Evolutionary conservation across 1,140 invertebrate genomes (phyloP).

Genomic region (Aphelinus certus): DNA sequence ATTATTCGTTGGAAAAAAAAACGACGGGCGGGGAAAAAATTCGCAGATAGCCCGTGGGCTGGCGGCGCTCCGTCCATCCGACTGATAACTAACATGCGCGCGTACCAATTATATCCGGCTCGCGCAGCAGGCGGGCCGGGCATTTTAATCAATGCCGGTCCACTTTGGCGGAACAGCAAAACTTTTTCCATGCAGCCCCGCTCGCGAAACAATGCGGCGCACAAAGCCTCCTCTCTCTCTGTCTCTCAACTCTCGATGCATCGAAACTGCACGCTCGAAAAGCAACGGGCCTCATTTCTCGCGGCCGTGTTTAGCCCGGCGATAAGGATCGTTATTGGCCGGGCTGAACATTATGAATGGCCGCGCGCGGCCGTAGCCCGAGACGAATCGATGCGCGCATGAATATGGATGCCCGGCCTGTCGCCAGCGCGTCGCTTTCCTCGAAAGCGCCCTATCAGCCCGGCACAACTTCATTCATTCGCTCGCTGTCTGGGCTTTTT

Average conservation of each 20-base stretch:
- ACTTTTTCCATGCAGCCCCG: too few species aligned
- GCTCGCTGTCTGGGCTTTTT: not conserved
- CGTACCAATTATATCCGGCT: too few species aligned
- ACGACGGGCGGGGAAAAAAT: too few species aligned
- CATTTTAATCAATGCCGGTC: too few species aligned
- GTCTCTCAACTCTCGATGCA: not conserved
- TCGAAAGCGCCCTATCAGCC: not conserved
- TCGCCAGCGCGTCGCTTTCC: slow-evolving; percentile 9
- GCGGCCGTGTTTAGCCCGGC: slow-evolving; percentile 27
- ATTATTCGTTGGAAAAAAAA: too few species aligned
- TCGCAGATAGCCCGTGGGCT: too few species aligned
- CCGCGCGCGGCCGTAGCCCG: not conserved
- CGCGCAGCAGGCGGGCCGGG: too few species aligned
- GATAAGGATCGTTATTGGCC: slow-evolving; percentile 35
- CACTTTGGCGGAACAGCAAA: too few species aligned
- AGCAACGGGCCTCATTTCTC: slow-evolving; percentile 23
- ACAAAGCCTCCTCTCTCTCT: too few species aligned
- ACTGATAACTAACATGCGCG: too few species aligned
- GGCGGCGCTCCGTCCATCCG: too few species aligned
- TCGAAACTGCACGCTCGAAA: not conserved
- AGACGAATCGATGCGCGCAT: slow-evolving; percentile 28
- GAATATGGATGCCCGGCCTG: not conserved
- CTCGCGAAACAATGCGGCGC: too few species aligned
- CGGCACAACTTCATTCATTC: not conserved
- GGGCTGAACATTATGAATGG: slow-evolving; percentile 29